Percentiles rank a stretch among this genome's conserved stretches.
Conservation (phyloP, 2,888 invertebrate genomes). For the Eutolmus rufibarbis region DNA sequence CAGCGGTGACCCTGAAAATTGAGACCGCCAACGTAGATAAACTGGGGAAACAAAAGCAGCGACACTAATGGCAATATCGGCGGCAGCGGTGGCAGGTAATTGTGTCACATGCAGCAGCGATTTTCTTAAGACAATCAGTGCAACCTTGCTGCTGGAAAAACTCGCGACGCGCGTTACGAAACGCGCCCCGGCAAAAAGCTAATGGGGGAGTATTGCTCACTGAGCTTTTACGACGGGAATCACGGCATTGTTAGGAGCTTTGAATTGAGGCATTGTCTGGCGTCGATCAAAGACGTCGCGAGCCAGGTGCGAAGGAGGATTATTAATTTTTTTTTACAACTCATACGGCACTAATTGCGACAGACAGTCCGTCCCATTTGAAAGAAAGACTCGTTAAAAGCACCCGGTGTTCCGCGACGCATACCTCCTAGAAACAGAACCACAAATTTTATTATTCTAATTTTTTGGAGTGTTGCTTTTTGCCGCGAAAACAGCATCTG, state of each 20-base stretch:
- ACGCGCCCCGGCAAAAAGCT: neutral
- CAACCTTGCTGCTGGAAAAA: constrained; percentile 36
- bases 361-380: neutral
- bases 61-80: constrained; percentile 22
- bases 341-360: neutral
- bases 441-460: neutral
- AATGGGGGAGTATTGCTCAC: constrained; percentile 35
- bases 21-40: constrained; percentile 27
- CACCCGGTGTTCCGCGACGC: neutral
- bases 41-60: constrained; percentile 29
- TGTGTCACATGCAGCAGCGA: constrained; percentile 26
- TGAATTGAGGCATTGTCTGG: constrained; percentile 27
- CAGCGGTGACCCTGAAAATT: constrained; percentile 26
- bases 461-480: neutral
- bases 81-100: neutral
- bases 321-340: neutral
- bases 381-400: neutral
- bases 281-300: neutral
- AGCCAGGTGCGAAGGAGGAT: neutral
- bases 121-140: constrained; percentile 36
- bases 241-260: constrained; percentile 25
- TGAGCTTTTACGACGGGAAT: constrained; percentile 36
- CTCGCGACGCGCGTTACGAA: constrained; percentile 8
- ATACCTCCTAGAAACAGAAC: neutral
- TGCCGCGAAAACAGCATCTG: neutral